phyloP scores from a whole-genome alignment of 2,888 invertebrate genomes.

The Tholera decimalis region DNA sequence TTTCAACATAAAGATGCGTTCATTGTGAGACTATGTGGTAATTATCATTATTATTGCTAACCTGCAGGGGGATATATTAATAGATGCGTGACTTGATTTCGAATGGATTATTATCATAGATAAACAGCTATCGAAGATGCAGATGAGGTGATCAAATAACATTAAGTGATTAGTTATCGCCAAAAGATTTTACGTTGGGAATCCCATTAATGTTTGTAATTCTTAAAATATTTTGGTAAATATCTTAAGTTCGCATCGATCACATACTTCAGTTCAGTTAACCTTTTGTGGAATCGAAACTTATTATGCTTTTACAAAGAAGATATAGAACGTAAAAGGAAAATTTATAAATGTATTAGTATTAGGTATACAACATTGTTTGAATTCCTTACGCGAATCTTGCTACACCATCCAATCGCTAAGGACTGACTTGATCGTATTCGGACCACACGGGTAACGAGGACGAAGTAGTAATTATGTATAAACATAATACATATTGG shows the following conservation, averaged over 20 bases:
- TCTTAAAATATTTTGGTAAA: slow-evolving; percentile 3
- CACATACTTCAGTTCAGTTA: background rate
- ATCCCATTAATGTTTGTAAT: slow-evolving; percentile 5
- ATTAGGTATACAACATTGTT: no score
- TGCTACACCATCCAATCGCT: background rate
- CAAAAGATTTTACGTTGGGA: background rate
- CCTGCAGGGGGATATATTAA: slow-evolving; percentile 29
- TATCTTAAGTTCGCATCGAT: background rate
- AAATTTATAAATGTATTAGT: no score
- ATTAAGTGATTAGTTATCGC: slow-evolving; percentile 14
- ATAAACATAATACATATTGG: slow-evolving; percentile 61
- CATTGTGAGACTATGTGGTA: slow-evolving; percentile 49
- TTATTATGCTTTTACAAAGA: background rate
- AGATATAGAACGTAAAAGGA: background rate
- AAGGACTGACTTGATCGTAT: background rate
- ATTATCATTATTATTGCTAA: slow-evolving; percentile 48
- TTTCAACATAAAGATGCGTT: slow-evolving; percentile 55
- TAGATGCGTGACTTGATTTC: slow-evolving; percentile 38
- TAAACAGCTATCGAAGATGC: slow-evolving; percentile 30
- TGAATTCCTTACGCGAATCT: background rate
- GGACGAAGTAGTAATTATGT: slow-evolving; percentile 55
- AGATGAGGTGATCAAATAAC: slow-evolving; percentile 9
- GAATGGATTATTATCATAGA: slow-evolving; percentile 22
- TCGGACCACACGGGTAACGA: slow-evolving; percentile 19
- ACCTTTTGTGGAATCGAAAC: background rate